Conservation (phyloP, 2,888 invertebrate species). For the Hirudinaria manillensis region DNA sequence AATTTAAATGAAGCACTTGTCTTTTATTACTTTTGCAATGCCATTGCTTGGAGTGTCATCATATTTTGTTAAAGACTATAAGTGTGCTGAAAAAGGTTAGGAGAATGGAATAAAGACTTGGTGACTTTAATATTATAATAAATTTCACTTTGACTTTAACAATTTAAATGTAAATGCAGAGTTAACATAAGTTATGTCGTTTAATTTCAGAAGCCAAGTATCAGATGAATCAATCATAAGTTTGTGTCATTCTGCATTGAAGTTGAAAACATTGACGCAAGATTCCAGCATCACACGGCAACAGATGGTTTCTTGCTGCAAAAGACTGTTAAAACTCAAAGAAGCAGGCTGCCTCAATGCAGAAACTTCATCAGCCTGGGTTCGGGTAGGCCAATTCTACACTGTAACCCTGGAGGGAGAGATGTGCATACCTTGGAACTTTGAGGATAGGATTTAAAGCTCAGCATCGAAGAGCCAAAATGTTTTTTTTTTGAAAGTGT, state of each 20-base stretch:
- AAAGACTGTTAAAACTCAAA: constrained; percentile 22
- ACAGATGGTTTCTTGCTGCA: constrained; percentile 35
- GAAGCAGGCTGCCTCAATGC: constrained; percentile 12
- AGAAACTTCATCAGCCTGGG: constrained; percentile 37
- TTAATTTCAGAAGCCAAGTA: constrained; percentile 14
- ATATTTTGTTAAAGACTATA: too few species aligned
- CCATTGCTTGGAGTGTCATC: too few species aligned
- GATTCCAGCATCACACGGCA: constrained; percentile 36
- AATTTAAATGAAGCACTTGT: too few species aligned
- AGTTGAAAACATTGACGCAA: constrained; percentile 21
- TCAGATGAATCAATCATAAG: constrained; percentile 28
- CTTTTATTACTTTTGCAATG: too few species aligned
- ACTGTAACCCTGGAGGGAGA: constrained; percentile 83
- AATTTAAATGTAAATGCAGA: too few species aligned
- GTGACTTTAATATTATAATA: too few species aligned
- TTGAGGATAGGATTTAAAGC: constrained; percentile 10
- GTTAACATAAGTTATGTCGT: too few species aligned
- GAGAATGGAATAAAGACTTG: too few species aligned
- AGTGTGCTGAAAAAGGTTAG: too few species aligned
- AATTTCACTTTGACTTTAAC: too few species aligned
- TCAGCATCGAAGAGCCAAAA: too few species aligned
- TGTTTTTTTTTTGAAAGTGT: too few species aligned
- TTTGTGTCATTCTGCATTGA: constrained; percentile 19
- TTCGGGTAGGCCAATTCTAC: constrained; percentile 82
- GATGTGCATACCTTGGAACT: constrained; percentile 88